A percentile compares a stretch with the other conserved stretches of the same genome.
These are phyloP conservation scores for Melieria omissa DNA, from an alignment of 2,888 invertebrate genomes.

Conservation along the genomic window DNA sequence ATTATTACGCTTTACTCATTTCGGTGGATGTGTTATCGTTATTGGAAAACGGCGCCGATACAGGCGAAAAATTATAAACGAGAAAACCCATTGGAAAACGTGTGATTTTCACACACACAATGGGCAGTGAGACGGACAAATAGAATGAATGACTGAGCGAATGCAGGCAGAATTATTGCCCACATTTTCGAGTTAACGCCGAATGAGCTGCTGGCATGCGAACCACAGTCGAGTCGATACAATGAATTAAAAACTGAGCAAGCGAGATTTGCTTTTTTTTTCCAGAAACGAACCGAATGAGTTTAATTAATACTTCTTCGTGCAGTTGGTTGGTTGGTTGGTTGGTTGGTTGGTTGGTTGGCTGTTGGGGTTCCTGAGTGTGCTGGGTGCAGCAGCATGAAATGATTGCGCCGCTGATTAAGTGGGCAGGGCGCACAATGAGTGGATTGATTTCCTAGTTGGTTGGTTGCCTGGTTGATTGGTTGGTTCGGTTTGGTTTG, in stretches of 20 bases:
- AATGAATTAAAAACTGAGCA: too few species aligned
- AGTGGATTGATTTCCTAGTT: not conserved
- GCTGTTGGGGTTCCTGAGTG: not conserved
- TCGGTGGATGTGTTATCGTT: not conserved
- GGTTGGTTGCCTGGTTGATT: not conserved
- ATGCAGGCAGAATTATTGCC: too few species aligned
- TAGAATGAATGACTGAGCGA: too few species aligned
- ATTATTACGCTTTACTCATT: not conserved
- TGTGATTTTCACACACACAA: too few species aligned
- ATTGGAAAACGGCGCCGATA: not conserved
- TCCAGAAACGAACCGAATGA: conserved; percentile 2
- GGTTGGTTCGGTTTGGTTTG: not conserved
- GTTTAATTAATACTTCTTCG: not conserved
- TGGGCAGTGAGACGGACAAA: too few species aligned
- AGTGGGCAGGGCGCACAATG: not conserved
- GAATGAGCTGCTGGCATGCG: conserved; percentile 25
- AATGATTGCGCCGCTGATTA: not conserved
- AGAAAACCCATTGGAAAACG: too few species aligned
- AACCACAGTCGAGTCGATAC: too few species aligned
- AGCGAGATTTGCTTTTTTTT: not conserved
- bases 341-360: not conserved
- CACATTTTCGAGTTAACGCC: too few species aligned
- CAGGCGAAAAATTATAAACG: too few species aligned
- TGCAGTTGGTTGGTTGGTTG: not conserved
- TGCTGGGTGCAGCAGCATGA: not conserved